These are phyloP conservation scores for Dusona sp. DNA, from an alignment of 2,888 invertebrate species.

Conservation along the genomic window DNA sequence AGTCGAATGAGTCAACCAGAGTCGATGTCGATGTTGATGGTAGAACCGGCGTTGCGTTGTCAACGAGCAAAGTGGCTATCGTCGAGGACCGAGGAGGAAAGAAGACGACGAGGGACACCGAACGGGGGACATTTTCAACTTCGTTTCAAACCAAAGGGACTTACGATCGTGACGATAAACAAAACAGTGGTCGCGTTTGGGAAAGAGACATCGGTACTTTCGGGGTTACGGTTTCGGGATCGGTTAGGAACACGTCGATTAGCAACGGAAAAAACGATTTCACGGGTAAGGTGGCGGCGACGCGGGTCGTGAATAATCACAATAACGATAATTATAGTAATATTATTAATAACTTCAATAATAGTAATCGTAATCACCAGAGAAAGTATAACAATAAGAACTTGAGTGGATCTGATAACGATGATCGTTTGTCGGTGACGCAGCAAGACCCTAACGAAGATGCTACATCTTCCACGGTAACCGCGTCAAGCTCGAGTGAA, in stretches of 20 bases:
- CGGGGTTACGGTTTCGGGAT: conserved; percentile 29
- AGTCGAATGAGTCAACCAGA: conserved; percentile 53
- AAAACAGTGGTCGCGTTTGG: conserved; percentile 21
- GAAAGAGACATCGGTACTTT: conserved; percentile 52
- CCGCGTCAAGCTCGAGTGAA: conserved; percentile 59
- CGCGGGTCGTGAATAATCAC: conserved; percentile 50
- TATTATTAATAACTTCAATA: conserved; percentile 36
- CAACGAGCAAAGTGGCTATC: conserved; percentile 53
- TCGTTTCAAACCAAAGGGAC: not conserved
- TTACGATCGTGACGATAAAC: not conserved
- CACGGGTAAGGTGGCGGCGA: conserved; percentile 46
- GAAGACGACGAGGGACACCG: conserved; percentile 52
- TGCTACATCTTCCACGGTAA: conserved; percentile 62
- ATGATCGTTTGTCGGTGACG: conserved; percentile 39
- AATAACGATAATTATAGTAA: conserved; percentile 49
- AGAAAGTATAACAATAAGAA: conserved; percentile 61
- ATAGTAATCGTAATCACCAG: conserved; percentile 36
- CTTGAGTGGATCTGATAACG: conserved; percentile 12
- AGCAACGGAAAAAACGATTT: conserved; percentile 24
- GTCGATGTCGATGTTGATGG: conserved; percentile 36
- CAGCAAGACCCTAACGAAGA: conserved; percentile 59
- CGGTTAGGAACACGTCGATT: conserved; percentile 19
- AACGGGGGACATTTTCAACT: conserved; percentile 1
- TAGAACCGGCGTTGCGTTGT: conserved; percentile 37
- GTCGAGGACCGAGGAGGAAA: conserved; percentile 50